Evolutionary conservation across 2,113 vertebrate species (phyloP).

Genomic region (Anthoscopus minutus): DNA sequence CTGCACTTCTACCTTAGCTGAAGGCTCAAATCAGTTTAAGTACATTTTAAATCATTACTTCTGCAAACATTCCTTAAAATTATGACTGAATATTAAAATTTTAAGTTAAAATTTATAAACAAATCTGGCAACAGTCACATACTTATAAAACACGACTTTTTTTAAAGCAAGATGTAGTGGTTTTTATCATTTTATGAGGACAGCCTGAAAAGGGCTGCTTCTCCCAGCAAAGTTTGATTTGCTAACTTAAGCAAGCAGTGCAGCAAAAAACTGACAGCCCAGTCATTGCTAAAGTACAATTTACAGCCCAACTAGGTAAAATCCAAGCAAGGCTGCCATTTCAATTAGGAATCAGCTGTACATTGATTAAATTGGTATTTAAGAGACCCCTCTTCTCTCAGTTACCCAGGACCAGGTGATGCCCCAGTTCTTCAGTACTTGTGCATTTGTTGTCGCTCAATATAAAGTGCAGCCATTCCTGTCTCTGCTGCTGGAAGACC

Average conservation of each 20-base stretch:
- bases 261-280: background rate
- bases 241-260: background rate
- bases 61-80: background rate
- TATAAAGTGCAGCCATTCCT: background rate
- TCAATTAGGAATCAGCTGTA: background rate
- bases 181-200: background rate
- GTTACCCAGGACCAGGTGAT: background rate
- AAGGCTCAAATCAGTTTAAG: background rate
- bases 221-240: background rate
- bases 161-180: background rate
- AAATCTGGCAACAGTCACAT: background rate
- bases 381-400: background rate
- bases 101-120: background rate
- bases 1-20: background rate
- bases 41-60: background rate
- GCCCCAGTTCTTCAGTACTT: background rate
- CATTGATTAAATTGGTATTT: background rate
- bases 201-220: background rate
- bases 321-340: background rate
- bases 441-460: background rate
- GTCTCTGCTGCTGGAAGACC: background rate
- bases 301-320: background rate
- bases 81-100: background rate
- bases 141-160: background rate
- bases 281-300: background rate